phyloP scores from a whole-genome alignment of 2,113 vertebrate genomes.

The Plotosus lineatus region DNA sequence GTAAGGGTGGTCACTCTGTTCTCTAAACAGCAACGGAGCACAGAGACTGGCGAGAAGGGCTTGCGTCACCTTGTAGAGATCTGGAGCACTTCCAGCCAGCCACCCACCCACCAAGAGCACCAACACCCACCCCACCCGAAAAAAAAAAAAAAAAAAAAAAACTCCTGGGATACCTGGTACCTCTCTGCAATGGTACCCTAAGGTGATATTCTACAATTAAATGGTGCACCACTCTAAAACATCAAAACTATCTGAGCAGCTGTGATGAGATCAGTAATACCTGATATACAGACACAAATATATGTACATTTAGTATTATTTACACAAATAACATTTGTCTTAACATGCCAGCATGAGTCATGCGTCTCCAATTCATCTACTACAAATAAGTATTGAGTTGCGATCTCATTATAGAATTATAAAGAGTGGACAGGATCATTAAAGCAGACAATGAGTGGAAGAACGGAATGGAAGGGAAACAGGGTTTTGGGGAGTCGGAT shows the following conservation, averaged over 20 bases:
- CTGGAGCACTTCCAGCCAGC: conserved; percentile 51
- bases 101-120: conserved; percentile 53
- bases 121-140: conserved; percentile 2
- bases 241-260: background rate
- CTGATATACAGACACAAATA: background rate
- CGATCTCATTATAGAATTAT: background rate
- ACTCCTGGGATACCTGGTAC: conserved; percentile 17
- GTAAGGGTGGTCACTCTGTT: conserved; percentile 48
- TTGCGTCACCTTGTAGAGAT: conserved; percentile 46
- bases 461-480: background rate
- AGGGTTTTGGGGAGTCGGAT: background rate
- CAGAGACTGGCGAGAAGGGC: conserved; percentile 44
- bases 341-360: background rate
- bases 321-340: background rate
- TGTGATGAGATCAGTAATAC: background rate
- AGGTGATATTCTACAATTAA: background rate
- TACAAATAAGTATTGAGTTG: no score
- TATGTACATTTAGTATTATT: background rate
- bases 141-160: conserved; percentile 5
- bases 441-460: background rate
- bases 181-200: background rate
- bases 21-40: conserved; percentile 56
- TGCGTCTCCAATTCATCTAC: background rate
- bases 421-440: background rate
- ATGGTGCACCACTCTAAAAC: background rate